A percentile compares a stretch with the other conserved stretches of the same genome.
phyloP scores from a whole-genome alignment of 2,113 vertebrate species.

The Crotophaga sulcirostris region DNA sequence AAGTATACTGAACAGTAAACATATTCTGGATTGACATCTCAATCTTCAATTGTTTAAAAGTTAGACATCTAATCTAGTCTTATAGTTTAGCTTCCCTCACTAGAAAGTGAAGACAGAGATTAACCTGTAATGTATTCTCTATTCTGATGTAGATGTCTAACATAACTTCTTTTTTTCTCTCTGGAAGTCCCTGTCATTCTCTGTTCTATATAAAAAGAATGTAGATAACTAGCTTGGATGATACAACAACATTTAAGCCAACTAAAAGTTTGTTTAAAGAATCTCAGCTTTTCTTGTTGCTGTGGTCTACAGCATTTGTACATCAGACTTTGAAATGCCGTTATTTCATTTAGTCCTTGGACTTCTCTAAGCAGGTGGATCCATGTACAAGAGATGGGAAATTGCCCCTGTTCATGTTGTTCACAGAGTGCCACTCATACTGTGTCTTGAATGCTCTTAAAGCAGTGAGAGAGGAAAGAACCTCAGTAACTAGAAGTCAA shows the following conservation, averaged over 20 bases:
- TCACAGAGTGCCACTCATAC: neutral
- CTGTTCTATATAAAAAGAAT: neutral
- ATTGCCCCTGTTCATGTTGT: neutral
- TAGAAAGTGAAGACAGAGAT: neutral
- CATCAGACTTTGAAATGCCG: neutral
- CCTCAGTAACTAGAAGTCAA: neutral
- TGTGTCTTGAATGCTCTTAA: neutral
- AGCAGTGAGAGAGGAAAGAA: neutral
- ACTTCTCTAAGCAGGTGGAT: neutral
- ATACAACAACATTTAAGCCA: neutral
- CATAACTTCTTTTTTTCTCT: neutral
- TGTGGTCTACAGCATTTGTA: neutral
- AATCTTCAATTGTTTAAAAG: neutral
- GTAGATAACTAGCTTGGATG: neutral
- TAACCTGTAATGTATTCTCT: neutral
- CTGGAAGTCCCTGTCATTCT: neutral
- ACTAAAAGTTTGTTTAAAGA: neutral
- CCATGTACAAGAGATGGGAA: neutral
- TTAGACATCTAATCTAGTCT: neutral
- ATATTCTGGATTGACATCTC: neutral
- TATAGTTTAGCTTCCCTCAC: neutral
- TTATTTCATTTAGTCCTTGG: neutral
- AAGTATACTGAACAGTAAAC: neutral
- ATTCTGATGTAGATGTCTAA: neutral
- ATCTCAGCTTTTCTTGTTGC: neutral